Evolutionary conservation across 1,140 invertebrate genomes (phyloP), one percentile per base, ranked within the genome.

Genomic region (Lasaia peninsularis): DNA sequence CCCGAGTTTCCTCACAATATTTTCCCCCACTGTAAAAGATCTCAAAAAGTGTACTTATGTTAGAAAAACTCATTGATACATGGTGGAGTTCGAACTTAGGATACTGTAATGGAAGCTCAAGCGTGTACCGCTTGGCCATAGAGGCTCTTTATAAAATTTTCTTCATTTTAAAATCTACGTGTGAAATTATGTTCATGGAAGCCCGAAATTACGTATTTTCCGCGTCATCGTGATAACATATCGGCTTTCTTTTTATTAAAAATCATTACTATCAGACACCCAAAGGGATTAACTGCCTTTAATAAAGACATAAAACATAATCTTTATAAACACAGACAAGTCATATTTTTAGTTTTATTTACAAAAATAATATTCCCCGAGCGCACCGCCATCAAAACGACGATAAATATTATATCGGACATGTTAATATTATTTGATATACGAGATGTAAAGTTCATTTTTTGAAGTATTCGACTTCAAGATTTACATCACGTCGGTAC

Each of bases 361-460:
- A 76, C 67, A 78, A 57, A 75, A 73, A 78, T 73, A 80, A 80
- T 75, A 80, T 65, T 65, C 60, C 65, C 71, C 67, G 73, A 71
- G 64, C 63, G 64, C 63, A 54, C 60, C 68, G 73, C 72, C 68
- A 72, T 78, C 67, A 77, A 73, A 69, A 65, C 52, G 60, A 50
- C 65, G 56, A 77, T 78, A 82, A 82, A 82, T 75, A 77, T 75
- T 59, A 62, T 67, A 67, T 72, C 65, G 62, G 69, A 62, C 64
- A 65, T 67, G 54, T 67, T 65, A 62, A 62, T 52, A 59, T 62
- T 60, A 62, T 66, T 63, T 69, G 63, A 65, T 70, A 48, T 67
- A 67, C 60, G 65, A 63, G 32, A 59, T 58, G 65, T 70, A 67
- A 72, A 67, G 53, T 58, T 62, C 62, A 68, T 69, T 73, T 71